These are phyloP conservation scores for Danio albolineatus DNA, from an alignment of 2,797 vertebrate genomes.

Conservation along the genomic window DNA sequence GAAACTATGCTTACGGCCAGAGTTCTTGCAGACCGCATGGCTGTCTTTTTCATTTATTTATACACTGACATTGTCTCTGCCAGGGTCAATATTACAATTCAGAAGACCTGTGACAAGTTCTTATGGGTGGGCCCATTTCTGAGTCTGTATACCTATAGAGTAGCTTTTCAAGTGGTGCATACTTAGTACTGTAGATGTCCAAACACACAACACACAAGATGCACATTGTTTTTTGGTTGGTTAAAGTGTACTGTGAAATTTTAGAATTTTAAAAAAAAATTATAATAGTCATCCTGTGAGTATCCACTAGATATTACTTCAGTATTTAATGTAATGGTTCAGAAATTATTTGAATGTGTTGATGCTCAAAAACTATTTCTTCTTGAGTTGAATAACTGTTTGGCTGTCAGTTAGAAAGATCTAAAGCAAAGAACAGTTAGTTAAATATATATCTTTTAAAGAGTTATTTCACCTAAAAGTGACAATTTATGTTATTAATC, in stretches of 20 bases:
- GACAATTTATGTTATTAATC: no score
- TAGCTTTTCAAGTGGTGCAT: no score
- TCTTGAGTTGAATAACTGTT: neutral
- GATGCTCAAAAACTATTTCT: neutral
- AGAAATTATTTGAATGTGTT: neutral
- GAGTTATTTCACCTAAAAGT: no score
- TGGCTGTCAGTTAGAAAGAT: no score
- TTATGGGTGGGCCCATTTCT: neutral
- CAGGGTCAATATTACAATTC: slow-evolving; percentile 12
- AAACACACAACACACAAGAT: neutral
- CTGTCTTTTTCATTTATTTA: slow-evolving; percentile 52
- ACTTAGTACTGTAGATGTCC: neutral
- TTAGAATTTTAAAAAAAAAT: no score
- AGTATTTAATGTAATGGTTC: neutral
- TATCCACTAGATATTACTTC: neutral
- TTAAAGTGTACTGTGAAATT: neutral
- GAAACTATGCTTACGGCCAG: slow-evolving; percentile 38
- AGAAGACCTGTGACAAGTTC: neutral
- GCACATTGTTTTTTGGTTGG: neutral
- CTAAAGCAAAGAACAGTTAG: no score
- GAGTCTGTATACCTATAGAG: neutral
- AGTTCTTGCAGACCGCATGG: slow-evolving; percentile 32
- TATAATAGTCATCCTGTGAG: neutral
- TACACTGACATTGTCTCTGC: slow-evolving; percentile 22
- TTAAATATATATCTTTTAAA: neutral